These are phyloP conservation scores for Xiphias gladius DNA, from an alignment of 2,113 vertebrate species.

Conservation along the genomic window DNA sequence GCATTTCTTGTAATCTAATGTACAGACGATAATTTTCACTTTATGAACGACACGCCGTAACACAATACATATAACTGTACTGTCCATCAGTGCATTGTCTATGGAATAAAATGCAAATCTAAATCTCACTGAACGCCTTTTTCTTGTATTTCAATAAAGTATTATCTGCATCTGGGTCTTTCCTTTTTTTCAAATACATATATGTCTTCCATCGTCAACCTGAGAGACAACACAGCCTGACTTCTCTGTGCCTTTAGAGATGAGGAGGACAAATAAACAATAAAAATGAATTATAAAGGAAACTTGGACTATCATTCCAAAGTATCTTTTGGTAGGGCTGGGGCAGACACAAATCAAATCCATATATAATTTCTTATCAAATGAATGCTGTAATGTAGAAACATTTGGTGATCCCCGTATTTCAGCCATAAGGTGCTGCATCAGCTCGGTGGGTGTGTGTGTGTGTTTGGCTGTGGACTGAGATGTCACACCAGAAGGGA, in stretches of 20 bases:
- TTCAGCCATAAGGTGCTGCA: not conserved
- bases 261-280: not conserved
- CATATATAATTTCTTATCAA: constrained; percentile 1
- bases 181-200: not conserved
- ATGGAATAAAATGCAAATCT: constrained; percentile 56
- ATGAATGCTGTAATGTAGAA: constrained; percentile 22
- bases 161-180: constrained; percentile 4
- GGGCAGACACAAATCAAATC: constrained; percentile 1
- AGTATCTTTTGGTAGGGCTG: not conserved
- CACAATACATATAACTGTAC: constrained; percentile 13
- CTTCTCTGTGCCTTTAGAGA: not conserved
- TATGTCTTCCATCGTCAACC: not conserved
- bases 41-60: constrained; percentile 17
- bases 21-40: constrained; percentile 29
- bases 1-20: constrained; percentile 37
- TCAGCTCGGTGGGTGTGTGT: constrained; percentile 1
- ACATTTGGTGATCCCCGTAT: not conserved
- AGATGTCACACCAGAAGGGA: not conserved
- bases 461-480: not conserved
- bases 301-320: not conserved
- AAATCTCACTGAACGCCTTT: constrained; percentile 38
- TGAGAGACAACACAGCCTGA: not conserved
- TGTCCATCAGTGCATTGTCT: constrained; percentile 38
- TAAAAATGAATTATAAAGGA: constrained; percentile 18
- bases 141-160: constrained; percentile 46